phyloP scores from a whole-genome alignment of 2,113 vertebrate genomes.

The Psilopogon haemacephalus region DNA sequence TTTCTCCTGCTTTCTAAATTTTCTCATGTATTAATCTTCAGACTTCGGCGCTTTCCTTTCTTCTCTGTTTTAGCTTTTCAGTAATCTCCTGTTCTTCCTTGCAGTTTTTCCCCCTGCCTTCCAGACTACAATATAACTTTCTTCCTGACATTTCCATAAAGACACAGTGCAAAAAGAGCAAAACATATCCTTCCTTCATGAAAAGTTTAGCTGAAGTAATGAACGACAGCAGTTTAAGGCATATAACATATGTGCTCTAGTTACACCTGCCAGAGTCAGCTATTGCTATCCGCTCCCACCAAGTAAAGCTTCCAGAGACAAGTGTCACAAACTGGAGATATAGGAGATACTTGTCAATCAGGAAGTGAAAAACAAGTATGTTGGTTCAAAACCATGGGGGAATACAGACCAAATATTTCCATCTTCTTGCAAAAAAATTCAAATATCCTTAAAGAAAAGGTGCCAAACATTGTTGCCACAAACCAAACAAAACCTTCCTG shows the following conservation, averaged over 20 bases:
- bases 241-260: neutral
- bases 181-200: neutral
- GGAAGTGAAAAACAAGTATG: neutral
- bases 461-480: neutral
- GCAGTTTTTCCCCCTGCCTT: neutral
- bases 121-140: neutral
- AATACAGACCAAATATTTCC: neutral
- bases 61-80: neutral
- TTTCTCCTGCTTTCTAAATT: neutral
- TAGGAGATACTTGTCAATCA: neutral
- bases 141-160: neutral
- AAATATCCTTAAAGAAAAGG: neutral
- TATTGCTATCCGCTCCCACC: fast-evolving
- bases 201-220: neutral
- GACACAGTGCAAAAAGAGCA: neutral
- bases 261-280: fast-evolving
- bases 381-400: neutral
- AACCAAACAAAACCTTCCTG: neutral
- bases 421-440: neutral
- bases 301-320: neutral
- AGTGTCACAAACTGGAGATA: neutral
- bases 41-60: neutral
- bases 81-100: neutral
- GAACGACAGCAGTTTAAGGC: neutral
- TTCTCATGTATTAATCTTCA: neutral